These are phyloP conservation scores for Drosophila sproati DNA, from an alignment of 1,140 invertebrate species.

Conservation along the genomic window DNA sequence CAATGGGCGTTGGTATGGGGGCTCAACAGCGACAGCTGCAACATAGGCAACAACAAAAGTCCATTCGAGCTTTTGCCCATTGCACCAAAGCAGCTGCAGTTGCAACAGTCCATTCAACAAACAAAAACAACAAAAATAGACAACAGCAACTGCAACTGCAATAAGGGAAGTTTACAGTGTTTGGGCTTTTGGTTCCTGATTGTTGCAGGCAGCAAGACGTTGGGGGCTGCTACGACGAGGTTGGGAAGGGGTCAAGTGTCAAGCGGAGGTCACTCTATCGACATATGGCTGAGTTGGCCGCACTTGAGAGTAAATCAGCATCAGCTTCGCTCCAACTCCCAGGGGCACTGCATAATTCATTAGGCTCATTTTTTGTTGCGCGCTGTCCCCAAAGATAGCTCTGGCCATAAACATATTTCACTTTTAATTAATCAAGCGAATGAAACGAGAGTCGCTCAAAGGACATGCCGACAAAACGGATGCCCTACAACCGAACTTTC, in stretches of 20 bases:
- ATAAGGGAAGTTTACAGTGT: constrained; percentile 44
- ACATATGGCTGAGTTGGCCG: constrained; percentile 28
- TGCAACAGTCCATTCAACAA: constrained; percentile 21
- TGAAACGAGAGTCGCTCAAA: constrained; percentile 58
- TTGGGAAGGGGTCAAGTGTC: constrained; percentile 49
- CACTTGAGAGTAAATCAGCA: constrained; percentile 53
- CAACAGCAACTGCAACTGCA: constrained; percentile 56
- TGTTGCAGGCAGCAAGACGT: constrained; percentile 8
- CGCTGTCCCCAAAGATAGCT: constrained; percentile 58
- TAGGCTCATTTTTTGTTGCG: constrained; percentile 39
- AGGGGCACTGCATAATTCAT: constrained; percentile 61
- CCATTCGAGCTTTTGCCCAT: constrained; percentile 57
- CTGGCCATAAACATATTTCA: constrained; percentile 71
- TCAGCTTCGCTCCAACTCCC: constrained; percentile 15
- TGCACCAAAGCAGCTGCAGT: constrained; percentile 59
- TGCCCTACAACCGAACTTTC: constrained; percentile 59
- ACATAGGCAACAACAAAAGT: constrained; percentile 66
- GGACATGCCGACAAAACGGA: constrained; percentile 52
- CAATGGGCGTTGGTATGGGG: not conserved
- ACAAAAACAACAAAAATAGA: constrained; percentile 38
- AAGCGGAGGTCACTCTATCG: constrained; percentile 29
- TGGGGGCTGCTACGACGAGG: not conserved
- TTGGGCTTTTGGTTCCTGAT: not conserved
- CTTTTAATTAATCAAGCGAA: constrained; percentile 77
- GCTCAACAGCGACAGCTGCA: constrained; percentile 58